Evolutionary conservation across 2,888 invertebrate species (phyloP).

Genomic region (Rhyacophila evoluta): DNA sequence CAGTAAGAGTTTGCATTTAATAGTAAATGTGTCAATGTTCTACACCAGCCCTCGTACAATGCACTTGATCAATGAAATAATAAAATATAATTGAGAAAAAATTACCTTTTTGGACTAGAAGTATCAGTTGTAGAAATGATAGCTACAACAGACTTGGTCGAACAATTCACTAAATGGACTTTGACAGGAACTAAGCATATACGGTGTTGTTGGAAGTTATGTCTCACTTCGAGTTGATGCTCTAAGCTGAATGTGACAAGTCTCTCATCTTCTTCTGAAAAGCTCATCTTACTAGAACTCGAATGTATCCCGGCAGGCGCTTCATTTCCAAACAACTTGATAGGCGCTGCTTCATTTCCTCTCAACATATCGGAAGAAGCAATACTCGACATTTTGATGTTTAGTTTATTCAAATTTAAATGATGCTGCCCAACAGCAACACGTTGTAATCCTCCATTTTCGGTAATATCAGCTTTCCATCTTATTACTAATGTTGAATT

Average conservation of each 20-base stretch:
- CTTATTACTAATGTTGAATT: constrained; percentile 66
- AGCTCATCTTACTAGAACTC: constrained; percentile 58
- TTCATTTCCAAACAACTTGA: constrained; percentile 64
- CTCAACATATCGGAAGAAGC: constrained; percentile 58
- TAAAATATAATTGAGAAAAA: too few species aligned
- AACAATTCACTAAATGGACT: constrained; percentile 77
- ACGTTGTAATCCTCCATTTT: constrained; percentile 68
- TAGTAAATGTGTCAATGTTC: too few species aligned
- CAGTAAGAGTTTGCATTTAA: too few species aligned
- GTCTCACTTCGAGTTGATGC: constrained; percentile 71
- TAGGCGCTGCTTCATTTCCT: constrained; percentile 60
- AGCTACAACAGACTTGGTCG: constrained; percentile 70
- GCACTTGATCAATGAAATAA: too few species aligned
- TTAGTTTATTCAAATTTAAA: constrained; percentile 73
- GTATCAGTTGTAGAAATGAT: constrained; percentile 68
- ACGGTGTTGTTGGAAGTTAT: constrained; percentile 73
- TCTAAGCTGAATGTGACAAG: constrained; percentile 73
- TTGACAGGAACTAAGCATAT: constrained; percentile 78
- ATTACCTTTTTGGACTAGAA: constrained; percentile 71
- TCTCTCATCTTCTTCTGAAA: constrained; percentile 62
- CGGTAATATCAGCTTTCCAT: constrained; percentile 71
- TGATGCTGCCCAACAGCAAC: constrained; percentile 78
- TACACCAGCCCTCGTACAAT: too few species aligned
- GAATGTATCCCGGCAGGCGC: constrained; percentile 59
- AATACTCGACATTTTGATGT: constrained; percentile 68